These are phyloP conservation scores for Gallinago media DNA, from an alignment of 2,113 vertebrate species.

Conservation along the genomic window DNA sequence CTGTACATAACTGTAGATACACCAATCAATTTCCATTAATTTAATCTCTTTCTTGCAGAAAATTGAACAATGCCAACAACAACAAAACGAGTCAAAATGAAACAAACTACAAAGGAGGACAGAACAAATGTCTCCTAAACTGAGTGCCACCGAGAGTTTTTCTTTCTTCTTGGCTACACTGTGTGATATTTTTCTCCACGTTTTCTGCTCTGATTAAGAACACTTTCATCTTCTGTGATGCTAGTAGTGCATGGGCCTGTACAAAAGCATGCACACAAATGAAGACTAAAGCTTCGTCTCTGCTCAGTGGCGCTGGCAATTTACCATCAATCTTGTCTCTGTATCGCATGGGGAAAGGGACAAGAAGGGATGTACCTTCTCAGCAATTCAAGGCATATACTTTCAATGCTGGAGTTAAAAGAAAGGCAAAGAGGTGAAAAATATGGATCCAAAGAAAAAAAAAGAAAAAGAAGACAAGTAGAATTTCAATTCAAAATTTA, in stretches of 20 bases:
- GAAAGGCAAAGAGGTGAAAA: neutral
- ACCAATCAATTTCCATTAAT: conserved; percentile 54
- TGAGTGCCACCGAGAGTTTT: neutral
- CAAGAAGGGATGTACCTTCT: neutral
- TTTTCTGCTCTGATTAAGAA: conserved; percentile 55
- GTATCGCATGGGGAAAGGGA: neutral
- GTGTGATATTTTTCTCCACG: neutral
- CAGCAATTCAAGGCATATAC: neutral
- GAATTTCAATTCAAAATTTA: neutral
- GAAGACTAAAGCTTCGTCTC: conserved; percentile 33
- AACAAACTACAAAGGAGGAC: neutral
- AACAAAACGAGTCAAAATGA: neutral
- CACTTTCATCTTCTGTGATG: conserved; percentile 34
- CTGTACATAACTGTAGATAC: neutral
- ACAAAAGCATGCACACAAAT: conserved; percentile 24
- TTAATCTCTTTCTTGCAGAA: conserved; percentile 37
- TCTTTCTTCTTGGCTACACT: conserved; percentile 28
- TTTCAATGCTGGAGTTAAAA: neutral
- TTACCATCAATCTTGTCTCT: conserved; percentile 26
- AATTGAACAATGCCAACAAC: conserved; percentile 9
- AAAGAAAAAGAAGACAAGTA: neutral
- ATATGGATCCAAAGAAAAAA: neutral
- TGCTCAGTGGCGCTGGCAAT: neutral
- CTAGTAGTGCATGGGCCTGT: neutral
- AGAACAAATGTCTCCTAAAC: conserved; percentile 5